Conservation (phyloP, 2,113 vertebrate genomes). For the Girardinichthys multiradiatus region DNA sequence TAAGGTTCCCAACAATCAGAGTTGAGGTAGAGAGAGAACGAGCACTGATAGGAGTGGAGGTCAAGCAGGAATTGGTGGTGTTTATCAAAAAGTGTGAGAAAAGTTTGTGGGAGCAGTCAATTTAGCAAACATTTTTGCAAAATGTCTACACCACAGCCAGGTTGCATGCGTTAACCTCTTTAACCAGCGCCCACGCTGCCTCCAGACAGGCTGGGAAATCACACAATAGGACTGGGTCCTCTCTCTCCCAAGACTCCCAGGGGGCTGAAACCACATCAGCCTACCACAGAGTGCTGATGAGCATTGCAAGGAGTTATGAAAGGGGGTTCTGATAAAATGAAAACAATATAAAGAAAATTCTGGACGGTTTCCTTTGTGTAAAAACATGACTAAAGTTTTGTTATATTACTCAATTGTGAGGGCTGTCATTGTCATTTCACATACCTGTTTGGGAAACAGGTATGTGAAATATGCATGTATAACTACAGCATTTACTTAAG, state of each 20-base stretch:
- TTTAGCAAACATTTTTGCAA: conserved; percentile 42
- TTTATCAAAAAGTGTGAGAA: conserved; percentile 49
- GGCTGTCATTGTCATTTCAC: too few relatives aligned
- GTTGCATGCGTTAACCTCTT: conserved; percentile 32
- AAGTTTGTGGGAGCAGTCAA: conserved; percentile 30
- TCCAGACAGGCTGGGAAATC: conserved; percentile 50
- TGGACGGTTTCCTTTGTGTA: conserved; percentile 21
- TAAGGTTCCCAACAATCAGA: conserved; percentile 47
- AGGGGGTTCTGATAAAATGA: conserved; percentile 40
- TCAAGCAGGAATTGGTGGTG: conserved; percentile 39
- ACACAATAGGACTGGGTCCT: conserved; percentile 42
- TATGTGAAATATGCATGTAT: too few relatives aligned
- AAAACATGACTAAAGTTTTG: conserved; percentile 27
- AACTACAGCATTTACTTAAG: too few relatives aligned
- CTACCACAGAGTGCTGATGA: conserved; percentile 47
- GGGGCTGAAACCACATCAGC: conserved; percentile 58
- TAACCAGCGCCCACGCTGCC: conserved; percentile 48
- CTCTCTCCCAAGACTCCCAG: conserved; percentile 35
- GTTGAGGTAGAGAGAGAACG: conserved; percentile 33
- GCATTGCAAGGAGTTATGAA: conserved; percentile 45
- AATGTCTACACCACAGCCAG: conserved; percentile 38
- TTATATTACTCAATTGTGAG: conserved; percentile 11
- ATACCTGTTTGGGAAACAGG: too few relatives aligned
- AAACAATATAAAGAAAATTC: conserved; percentile 18
- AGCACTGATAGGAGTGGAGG: conserved; percentile 27